Base-by-base conservation (phyloP, 2,797 vertebrate genomes). In the Cossypha dichroa region DNA sequence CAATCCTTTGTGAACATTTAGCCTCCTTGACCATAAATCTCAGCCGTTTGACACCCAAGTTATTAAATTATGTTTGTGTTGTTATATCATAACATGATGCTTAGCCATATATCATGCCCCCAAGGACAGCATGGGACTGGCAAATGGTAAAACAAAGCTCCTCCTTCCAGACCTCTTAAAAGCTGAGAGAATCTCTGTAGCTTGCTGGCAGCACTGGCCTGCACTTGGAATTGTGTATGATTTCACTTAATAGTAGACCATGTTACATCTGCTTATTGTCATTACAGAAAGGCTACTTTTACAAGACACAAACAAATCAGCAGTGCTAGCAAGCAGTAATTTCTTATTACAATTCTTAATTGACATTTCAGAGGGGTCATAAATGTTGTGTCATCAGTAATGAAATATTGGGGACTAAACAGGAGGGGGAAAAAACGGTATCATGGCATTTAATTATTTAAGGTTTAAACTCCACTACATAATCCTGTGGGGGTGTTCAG, bases 51-150 rank as follows among this genome's bases (percentile, higher is more conserved):
- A 94, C 94, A 96, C 94, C 66, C 48, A 88, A 84, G 63, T 91
- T 94, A 96, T 96, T 95, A 93, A 90, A 96, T 91, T 96, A 94
- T 78, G 68, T 88, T 94, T 94, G 89, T 85, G 76, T 75, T 93
- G 68, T 88, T 93, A 59, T 90, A 91, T 85, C 88, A 66, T 88
- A 95, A 90, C 76, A 59, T 5, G 11, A 60, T 92, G 73, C 62
- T 88, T 69, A 90, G 73, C 82, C 43, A 55, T 91, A 64, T 72
- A 91, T 92, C 89, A 91, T 80, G 72, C 46, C 82, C 84, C 87
- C 69, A 88, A 90, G 95, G 85, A 85, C 25, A 77, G 40, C 68
- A 58, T 4, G 68, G 58, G 86, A 79, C 15, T 2, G 0, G 72
- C 40, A 88, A 93, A 83, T 46, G 36, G 51, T 78, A 59, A 88